Percentiles rank a stretch among this genome's conserved stretches.
phyloP scores from a whole-genome alignment of 2,797 vertebrate species.

The Urophycis tenuis region DNA sequence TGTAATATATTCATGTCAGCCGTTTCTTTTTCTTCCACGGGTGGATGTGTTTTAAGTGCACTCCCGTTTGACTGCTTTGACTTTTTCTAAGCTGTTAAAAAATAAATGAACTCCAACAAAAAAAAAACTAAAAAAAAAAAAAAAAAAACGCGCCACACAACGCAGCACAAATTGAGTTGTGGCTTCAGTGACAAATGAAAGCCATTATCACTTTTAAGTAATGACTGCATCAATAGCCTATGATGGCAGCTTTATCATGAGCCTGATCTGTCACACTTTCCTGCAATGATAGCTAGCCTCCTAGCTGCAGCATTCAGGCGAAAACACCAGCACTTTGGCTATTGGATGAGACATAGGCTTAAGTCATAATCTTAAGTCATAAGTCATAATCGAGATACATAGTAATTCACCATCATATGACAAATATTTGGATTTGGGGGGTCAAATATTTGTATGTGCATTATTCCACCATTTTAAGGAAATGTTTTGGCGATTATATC shows the following conservation, averaged over 20 bases:
- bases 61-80: background rate
- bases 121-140: too few species aligned
- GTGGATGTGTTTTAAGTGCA: background rate
- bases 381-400: background rate
- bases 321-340: background rate
- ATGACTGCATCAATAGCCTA: slow-evolving; percentile 41
- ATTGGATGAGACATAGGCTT: background rate
- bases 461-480: background rate
- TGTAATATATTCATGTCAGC: slow-evolving; percentile 40
- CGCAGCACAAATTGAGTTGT: slow-evolving; percentile 22
- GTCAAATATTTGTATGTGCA: background rate
- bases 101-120: slow-evolving; percentile 20
- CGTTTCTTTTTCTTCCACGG: slow-evolving; percentile 5
- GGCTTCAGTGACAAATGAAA: slow-evolving; percentile 43
- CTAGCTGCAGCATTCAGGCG: slow-evolving; percentile 32
- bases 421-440: background rate
- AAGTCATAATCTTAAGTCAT: background rate
- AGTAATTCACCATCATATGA: background rate
- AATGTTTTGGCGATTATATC: background rate
- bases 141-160: slow-evolving; percentile 1
- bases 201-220: slow-evolving; percentile 41
- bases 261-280: slow-evolving; percentile 41
- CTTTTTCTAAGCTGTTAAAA: slow-evolving; percentile 19
- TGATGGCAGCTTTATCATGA: slow-evolving; percentile 42
- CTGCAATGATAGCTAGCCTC: slow-evolving; percentile 24